A percentile compares a stretch with the other conserved stretches of the same genome.
Conservation (phyloP, 2,888 invertebrate species). For the Megastigmus dorsalis region DNA sequence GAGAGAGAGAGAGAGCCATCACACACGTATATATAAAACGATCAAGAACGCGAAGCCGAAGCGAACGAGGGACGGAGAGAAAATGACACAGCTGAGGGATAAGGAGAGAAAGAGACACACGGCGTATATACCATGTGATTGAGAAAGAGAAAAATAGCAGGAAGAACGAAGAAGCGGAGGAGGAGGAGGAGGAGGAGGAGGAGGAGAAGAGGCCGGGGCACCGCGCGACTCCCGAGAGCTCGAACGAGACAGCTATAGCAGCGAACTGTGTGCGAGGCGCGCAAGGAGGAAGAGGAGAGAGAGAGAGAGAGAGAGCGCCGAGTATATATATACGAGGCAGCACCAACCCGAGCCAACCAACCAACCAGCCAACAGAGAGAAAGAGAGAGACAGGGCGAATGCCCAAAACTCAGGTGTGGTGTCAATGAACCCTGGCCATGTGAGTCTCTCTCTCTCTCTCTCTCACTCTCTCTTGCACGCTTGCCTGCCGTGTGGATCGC, state of each 20-base stretch:
- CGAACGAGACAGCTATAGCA: too few species aligned
- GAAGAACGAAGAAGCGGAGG: conserved; percentile 15
- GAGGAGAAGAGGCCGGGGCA: conserved; percentile 52
- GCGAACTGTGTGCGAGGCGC: too few species aligned
- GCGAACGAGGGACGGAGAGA: conserved; percentile 15
- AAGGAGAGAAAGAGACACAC: conserved; percentile 19
- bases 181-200: conserved; percentile 32
- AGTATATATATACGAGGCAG: too few species aligned
- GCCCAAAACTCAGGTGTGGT: conserved; percentile 72
- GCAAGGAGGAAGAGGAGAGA: conserved; percentile 63
- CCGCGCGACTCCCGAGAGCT: too few species aligned
- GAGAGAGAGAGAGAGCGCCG: conserved; percentile 63
- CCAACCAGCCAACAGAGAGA: too few species aligned
- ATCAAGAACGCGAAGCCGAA: too few species aligned
- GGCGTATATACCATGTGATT: conserved; percentile 36
- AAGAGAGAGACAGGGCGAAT: conserved; percentile 69
- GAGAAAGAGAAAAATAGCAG: conserved; percentile 49
- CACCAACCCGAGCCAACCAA: conserved; percentile 57
- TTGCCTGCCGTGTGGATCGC: neutral
- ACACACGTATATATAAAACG: neutral
- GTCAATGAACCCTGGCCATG: conserved; percentile 74
- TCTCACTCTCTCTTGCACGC: neutral
- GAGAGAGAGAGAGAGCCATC: conserved; percentile 42
- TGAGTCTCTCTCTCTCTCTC: conserved; percentile 56
- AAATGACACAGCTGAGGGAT: conserved; percentile 26